phyloP scores from a whole-genome alignment of 2,113 vertebrate genomes.

The Lepisosteus osseus region DNA sequence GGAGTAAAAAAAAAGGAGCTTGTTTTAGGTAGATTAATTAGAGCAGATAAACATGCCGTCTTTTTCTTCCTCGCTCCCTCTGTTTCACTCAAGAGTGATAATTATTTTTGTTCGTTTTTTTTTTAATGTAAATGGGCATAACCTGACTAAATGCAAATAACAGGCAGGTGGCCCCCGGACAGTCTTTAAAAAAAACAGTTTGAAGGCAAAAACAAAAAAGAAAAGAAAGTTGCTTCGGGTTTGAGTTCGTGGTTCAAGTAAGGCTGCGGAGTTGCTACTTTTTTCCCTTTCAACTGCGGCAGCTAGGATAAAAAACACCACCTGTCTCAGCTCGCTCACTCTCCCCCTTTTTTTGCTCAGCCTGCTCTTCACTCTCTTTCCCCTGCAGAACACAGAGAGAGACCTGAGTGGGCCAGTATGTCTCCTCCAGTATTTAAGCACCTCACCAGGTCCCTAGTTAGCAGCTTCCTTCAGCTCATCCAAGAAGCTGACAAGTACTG shows the following conservation, averaged over 20 bases:
- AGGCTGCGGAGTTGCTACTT: slow-evolving; percentile 27
- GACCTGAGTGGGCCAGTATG: slow-evolving; percentile 73
- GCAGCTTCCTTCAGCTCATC: slow-evolving; percentile 96
- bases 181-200: slow-evolving; percentile 32
- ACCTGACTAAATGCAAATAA: not conserved
- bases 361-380: slow-evolving; percentile 57
- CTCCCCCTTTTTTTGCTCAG: slow-evolving; percentile 37
- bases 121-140: not conserved
- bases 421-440: slow-evolving; percentile 95
- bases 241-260: slow-evolving; percentile 20
- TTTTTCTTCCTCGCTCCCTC: slow-evolving; percentile 23
- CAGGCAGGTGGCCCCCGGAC: slow-evolving; percentile 16
- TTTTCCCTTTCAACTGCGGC: slow-evolving; percentile 53
- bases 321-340: slow-evolving; percentile 45
- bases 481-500: slow-evolving; percentile 99
- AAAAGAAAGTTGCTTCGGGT: slow-evolving; percentile 26
- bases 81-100: not conserved
- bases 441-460: slow-evolving; percentile 95
- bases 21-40: slow-evolving; percentile 18
- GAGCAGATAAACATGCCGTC: slow-evolving; percentile 47
- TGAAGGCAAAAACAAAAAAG: slow-evolving; percentile 17
- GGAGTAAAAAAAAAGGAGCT: slow-evolving; percentile 6
- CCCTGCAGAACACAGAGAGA: slow-evolving; percentile 63
- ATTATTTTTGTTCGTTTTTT: slow-evolving; percentile 5
- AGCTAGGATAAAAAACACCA: slow-evolving; percentile 47